Conservation (phyloP, 2,797 vertebrate genomes). For the Pangasius krempfi region DNA sequence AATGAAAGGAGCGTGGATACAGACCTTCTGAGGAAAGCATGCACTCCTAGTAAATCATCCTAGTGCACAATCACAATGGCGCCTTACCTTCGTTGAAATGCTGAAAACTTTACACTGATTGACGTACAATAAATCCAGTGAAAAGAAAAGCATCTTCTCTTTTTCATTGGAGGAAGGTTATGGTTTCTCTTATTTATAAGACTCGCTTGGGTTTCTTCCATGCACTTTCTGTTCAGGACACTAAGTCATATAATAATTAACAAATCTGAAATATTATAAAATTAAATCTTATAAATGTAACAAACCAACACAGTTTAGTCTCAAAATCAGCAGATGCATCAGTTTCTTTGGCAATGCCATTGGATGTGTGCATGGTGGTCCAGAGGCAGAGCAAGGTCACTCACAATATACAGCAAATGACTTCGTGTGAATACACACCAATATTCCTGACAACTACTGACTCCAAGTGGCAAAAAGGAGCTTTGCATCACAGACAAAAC, state of each 20-base stretch:
- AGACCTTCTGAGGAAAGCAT: slow-evolving; percentile 53
- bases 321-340: neutral
- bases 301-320: neutral
- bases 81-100: neutral
- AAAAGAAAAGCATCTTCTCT: neutral
- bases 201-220: neutral
- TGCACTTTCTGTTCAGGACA: neutral
- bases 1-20: slow-evolving; percentile 31
- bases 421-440: neutral
- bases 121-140: neutral
- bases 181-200: neutral
- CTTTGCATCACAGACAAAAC: neutral
- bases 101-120: neutral
- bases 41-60: slow-evolving; percentile 65
- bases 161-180: neutral
- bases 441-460: slow-evolving; percentile 21
- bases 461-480: slow-evolving; percentile 32
- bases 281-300: neutral
- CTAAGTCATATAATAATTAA: neutral
- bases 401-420: neutral
- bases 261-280: neutral
- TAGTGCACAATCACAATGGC: slow-evolving; percentile 49
- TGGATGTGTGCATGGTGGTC: neutral
- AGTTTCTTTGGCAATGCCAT: neutral
- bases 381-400: neutral